A percentile compares a stretch with the other conserved stretches of the same genome.
phyloP scores from a whole-genome alignment of 2,113 vertebrate genomes.

The Pseudorectes ferrugineus region DNA sequence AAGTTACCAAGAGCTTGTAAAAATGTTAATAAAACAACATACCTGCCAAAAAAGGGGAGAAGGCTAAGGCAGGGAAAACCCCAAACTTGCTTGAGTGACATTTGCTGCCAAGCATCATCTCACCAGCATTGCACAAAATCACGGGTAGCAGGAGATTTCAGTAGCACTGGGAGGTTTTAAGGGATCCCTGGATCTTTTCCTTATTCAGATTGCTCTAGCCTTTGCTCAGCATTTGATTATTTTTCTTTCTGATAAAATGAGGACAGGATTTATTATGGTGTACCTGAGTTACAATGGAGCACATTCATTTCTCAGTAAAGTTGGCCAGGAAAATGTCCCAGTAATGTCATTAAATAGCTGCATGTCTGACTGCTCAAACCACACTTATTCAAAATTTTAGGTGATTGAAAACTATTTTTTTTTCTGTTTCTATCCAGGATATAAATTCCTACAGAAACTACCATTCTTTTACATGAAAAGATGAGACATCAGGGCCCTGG shows the following conservation, averaged over 20 bases:
- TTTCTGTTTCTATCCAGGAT: neutral
- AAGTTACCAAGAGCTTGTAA: neutral
- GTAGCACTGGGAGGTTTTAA: neutral
- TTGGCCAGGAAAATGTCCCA: neutral
- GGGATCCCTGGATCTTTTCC: neutral
- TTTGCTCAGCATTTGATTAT: neutral
- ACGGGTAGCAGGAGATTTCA: neutral
- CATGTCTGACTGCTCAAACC: neutral
- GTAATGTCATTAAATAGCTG: neutral
- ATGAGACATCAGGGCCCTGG: neutral
- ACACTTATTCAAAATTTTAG: neutral
- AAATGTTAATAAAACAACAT: accelerated
- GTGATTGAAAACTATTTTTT: neutral
- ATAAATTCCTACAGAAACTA: neutral
- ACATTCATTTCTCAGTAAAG: neutral
- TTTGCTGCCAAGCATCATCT: neutral
- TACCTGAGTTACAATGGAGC: neutral
- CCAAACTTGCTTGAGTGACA: neutral
- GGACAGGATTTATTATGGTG: neutral
- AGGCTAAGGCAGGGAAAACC: neutral
- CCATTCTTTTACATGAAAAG: neutral
- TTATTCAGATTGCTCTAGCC: neutral
- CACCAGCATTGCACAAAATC: neutral
- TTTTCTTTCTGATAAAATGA: neutral
- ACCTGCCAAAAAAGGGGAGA: neutral